These are phyloP conservation scores for Macrobrachium nipponense DNA, from an alignment of 1,140 invertebrate genomes.

Conservation along the genomic window DNA sequence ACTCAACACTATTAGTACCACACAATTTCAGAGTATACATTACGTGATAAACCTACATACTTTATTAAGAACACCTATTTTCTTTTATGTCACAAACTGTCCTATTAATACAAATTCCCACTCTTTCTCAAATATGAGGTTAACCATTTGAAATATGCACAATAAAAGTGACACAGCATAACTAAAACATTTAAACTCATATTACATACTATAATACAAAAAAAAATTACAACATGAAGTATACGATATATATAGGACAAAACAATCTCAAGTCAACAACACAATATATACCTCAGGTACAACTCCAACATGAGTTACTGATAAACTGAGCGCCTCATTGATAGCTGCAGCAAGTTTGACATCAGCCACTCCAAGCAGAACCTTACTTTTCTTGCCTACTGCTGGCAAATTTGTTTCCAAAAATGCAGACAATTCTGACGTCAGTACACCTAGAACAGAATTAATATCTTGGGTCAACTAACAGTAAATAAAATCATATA, in stretches of 20 bases:
- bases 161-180: no score
- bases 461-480: background rate
- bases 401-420: slow-evolving; percentile 89
- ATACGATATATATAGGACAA: background rate
- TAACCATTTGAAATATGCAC: no score
- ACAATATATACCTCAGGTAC: slow-evolving; percentile 79
- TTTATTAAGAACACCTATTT: no score
- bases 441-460: slow-evolving; percentile 75
- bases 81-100: no score
- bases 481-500: background rate
- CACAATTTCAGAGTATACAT: slow-evolving; percentile 11
- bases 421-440: slow-evolving; percentile 90
- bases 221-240: background rate
- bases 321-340: slow-evolving; percentile 82
- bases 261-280: background rate
- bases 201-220: background rate
- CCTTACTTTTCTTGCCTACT: slow-evolving; percentile 78
- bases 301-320: slow-evolving; percentile 85
- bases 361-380: slow-evolving; percentile 88
- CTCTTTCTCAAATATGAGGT: no score
- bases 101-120: no score
- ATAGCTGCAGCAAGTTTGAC: slow-evolving; percentile 91
- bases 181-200: no score
- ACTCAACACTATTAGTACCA: background rate
- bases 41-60: no score